Conservation (phyloP, 2,797 vertebrate genomes). For the Cynopterus sphinx region DNA sequence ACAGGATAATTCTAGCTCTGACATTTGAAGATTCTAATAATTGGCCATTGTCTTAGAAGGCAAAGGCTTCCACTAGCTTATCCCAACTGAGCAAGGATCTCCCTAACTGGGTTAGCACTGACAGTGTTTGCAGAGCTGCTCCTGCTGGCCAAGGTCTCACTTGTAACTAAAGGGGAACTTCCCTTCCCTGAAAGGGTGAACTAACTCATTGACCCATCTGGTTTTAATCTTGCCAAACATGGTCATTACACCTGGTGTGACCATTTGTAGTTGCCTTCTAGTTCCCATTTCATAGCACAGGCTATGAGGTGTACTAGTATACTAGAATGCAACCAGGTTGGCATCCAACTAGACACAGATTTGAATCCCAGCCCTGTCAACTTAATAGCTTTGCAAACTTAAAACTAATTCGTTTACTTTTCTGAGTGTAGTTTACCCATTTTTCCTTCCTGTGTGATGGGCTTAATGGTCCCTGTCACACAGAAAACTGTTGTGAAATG, state of each 20-base stretch:
- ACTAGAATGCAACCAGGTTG: neutral
- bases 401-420: neutral
- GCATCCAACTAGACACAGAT: neutral
- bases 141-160: neutral
- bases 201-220: neutral
- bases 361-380: neutral
- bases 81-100: neutral
- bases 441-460: neutral
- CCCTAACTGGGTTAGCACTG: neutral
- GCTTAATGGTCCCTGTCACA: neutral
- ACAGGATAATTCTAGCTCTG: neutral
- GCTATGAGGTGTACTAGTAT: neutral
- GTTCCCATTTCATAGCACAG: neutral
- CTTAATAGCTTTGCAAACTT: neutral
- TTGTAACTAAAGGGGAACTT: neutral
- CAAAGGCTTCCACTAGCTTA: neutral
- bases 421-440: neutral
- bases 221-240: neutral
- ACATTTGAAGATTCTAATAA: neutral
- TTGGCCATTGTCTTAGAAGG: slow-evolving; percentile 21
- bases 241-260: neutral
- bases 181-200: neutral
- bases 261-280: neutral
- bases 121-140: neutral
- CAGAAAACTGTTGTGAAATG: neutral